These are phyloP conservation scores for Pterophyllum scalare DNA, from an alignment of 2,113 vertebrate species.

Conservation along the genomic window DNA sequence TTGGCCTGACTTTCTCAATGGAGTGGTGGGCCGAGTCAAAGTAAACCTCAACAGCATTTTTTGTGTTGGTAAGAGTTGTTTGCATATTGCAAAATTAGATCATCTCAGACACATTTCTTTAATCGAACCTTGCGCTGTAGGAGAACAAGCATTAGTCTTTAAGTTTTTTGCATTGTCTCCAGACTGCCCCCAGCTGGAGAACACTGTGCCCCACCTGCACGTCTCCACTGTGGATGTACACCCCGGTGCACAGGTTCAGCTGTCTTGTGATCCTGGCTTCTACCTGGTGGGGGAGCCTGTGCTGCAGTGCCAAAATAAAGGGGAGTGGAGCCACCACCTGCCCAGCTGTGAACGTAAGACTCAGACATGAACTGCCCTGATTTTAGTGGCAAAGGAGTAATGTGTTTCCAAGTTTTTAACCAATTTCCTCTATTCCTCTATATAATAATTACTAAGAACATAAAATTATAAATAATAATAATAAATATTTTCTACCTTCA, in stretches of 20 bases:
- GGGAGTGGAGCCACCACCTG: conserved; percentile 92
- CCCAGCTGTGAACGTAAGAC: conserved; percentile 92
- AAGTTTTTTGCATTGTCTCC: conserved; percentile 12
- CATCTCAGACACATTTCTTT: neutral
- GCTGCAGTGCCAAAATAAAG: conserved; percentile 91
- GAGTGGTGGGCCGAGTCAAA: conserved; percentile 93
- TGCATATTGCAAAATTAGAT: neutral
- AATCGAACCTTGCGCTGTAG: neutral
- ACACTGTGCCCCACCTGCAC: conserved; percentile 84
- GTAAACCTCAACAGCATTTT: conserved; percentile 90
- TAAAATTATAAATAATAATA: neutral
- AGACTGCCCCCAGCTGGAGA: conserved; percentile 93
- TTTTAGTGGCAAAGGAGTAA: neutral
- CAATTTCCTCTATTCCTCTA: neutral
- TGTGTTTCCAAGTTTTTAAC: neutral
- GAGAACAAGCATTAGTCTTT: neutral
- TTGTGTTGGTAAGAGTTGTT: conserved; percentile 87
- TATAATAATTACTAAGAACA: neutral
- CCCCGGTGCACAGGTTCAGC: conserved; percentile 89
- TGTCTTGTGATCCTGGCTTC: conserved; percentile 94
- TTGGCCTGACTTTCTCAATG: conserved; percentile 94
- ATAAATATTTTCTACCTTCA: neutral
- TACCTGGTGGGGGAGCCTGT: conserved; percentile 93
- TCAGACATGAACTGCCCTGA: neutral
- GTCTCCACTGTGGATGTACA: conserved; percentile 83